Evolutionary conservation across 2,888 invertebrate species (phyloP), one percentile per base, ranked within the genome.

Genomic region (Miltochrista miniata): DNA sequence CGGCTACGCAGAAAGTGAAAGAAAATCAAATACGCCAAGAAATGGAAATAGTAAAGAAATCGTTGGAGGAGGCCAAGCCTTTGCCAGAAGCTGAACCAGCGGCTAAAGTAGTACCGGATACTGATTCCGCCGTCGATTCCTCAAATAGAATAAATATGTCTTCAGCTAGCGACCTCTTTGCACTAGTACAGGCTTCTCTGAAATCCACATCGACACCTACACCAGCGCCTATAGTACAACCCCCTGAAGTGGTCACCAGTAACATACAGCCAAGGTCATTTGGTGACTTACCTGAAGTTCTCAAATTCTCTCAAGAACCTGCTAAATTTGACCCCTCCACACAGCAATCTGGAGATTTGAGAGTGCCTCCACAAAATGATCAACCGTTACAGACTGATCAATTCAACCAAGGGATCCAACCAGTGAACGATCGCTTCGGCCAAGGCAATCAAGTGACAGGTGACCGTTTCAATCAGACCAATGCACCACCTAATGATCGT

Each of bases 1-100:
- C 95, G 0, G 96, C 95, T 0, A 94, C 94, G 0, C 94, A 94
- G 69, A 96, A 96, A 73, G 94, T 96, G 0, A 94, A 92, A 60
- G 94, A 94, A 54, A 93, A 93, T 64, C 89, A 92, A 68, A 83
- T 90, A 35, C 91, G 93, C 11, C 93, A 93, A 68, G 93, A 93
- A 56, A 93, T 93, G 80, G 92, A 93, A 72, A 90, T 93, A 48
- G 90, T 92, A 7, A 88, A 81, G 69, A 90, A 91, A 59, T 87
- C 92, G 11, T 64, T 92, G 9, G 81, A 87, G 52, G 87, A 85
- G 56, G 56, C 74, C 0, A 83, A 83, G 56, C 56, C 67, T n/a
- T 57, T 37, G 18, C 13, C 31, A 33, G 8, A n/a, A 7, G 1
- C 18, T 13, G 47, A 53, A 7, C 8, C 52, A 7, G 1, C 44